Evolutionary conservation across 2,797 vertebrate genomes (phyloP).

Genomic region (Pangasius djambal): DNA sequence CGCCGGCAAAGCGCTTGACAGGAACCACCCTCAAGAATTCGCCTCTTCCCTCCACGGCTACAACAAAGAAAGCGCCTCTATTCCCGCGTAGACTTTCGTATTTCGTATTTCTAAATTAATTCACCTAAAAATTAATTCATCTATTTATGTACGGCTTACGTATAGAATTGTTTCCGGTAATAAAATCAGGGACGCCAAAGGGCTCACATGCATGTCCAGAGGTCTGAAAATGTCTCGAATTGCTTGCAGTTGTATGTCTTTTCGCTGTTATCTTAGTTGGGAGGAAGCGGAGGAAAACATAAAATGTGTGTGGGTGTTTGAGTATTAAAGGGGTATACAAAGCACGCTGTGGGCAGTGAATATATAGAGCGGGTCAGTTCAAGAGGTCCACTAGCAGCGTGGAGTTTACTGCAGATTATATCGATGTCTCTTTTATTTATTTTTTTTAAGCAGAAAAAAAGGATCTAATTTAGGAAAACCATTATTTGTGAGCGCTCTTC

Average conservation of each 20-base stretch:
- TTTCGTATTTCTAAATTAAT: conserved; percentile 42
- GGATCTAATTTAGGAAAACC: background rate
- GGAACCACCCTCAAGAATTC: conserved; percentile 79
- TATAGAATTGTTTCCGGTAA: conserved; percentile 1
- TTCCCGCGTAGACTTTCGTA: conserved; percentile 58
- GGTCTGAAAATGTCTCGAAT: conserved; percentile 23
- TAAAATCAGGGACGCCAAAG: background rate
- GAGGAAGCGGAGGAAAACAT: conserved; percentile 41
- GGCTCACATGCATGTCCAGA: background rate
- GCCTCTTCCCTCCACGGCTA: conserved; percentile 61
- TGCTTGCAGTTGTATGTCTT: conserved; percentile 64
- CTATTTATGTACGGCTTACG: background rate
- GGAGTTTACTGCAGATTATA: conserved; percentile 40
- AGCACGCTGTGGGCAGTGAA: conserved; percentile 62
- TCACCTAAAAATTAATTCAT: background rate
- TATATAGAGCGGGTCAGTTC: conserved; percentile 40
- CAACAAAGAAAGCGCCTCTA: conserved; percentile 65
- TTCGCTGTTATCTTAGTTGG: conserved; percentile 52
- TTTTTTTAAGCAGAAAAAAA: conserved; percentile 8
- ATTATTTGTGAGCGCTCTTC: background rate
- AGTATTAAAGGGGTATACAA: conserved; percentile 69
- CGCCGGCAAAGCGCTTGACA: conserved; percentile 86
- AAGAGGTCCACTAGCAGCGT: conserved; percentile 41
- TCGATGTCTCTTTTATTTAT: conserved; percentile 3
- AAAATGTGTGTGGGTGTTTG: conserved; percentile 83